Evolutionary conservation across 2,113 vertebrate genomes (phyloP).

Genomic region (Rhynchomys soricoides): DNA sequence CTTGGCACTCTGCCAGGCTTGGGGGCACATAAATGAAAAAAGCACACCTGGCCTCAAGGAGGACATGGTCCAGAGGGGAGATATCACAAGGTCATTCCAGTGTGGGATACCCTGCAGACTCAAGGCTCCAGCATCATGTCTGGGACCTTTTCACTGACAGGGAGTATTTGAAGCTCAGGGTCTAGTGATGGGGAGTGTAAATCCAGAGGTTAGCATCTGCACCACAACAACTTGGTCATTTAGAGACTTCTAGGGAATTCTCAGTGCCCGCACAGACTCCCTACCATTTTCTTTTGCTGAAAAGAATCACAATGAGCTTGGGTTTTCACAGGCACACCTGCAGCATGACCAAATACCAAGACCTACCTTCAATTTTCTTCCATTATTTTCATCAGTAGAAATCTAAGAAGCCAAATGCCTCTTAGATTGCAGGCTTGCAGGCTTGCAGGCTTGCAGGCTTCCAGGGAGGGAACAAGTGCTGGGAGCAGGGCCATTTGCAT

Average conservation of each 20-base stretch:
- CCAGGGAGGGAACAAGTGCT: background rate
- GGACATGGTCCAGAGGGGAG: background rate
- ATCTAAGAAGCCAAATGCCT: slow-evolving; percentile 35
- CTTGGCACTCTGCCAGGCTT: background rate
- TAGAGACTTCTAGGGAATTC: no score
- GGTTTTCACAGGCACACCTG: background rate
- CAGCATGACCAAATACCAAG: background rate
- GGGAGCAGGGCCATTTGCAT: background rate
- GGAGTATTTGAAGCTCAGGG: background rate
- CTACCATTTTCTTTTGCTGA: no score
- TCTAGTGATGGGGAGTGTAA: background rate
- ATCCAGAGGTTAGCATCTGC: background rate
- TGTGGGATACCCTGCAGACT: background rate
- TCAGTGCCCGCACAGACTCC: background rate
- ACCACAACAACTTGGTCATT: background rate
- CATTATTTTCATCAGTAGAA: slow-evolving; percentile 20
- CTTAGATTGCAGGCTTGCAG: slow-evolving; percentile 1
- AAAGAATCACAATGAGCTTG: background rate
- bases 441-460: slow-evolving; percentile 34
- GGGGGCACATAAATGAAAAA: background rate
- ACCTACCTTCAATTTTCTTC: slow-evolving; percentile 7
- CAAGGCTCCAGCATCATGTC: background rate
- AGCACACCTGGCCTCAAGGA: background rate
- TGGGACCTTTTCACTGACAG: background rate
- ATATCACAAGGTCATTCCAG: accelerated